A percentile compares a stretch with the other conserved stretches of the same genome.
These are phyloP conservation scores for Tragopan temminckii DNA, from an alignment of 2,797 vertebrate genomes.

Conservation along the genomic window DNA sequence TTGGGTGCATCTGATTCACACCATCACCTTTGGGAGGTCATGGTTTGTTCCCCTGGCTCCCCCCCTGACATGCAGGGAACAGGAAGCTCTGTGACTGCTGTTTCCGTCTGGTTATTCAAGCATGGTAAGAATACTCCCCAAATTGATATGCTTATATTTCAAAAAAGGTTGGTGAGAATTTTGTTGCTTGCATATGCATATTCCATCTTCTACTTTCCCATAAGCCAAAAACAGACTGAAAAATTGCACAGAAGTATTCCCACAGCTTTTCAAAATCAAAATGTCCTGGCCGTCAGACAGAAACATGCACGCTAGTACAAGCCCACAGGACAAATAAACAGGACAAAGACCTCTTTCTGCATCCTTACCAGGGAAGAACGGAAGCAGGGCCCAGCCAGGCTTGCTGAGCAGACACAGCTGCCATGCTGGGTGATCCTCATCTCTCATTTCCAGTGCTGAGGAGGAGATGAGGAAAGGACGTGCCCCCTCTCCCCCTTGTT, in stretches of 20 bases:
- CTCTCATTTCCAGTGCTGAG: background rate
- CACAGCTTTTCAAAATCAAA: constrained; percentile 15
- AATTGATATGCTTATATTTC: background rate
- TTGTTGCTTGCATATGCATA: background rate
- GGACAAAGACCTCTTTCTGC: background rate
- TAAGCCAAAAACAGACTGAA: background rate
- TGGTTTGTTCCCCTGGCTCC: background rate
- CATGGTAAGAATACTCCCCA: background rate
- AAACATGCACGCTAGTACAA: background rate
- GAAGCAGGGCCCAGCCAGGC: accelerated
- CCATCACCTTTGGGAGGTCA: accelerated
- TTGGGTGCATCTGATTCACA: constrained; percentile 39
- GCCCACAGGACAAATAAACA: background rate
- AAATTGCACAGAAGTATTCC: background rate
- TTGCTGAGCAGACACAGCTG: background rate
- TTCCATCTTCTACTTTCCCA: background rate
- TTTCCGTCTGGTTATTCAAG: background rate
- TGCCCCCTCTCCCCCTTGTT: background rate
- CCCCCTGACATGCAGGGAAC: background rate
- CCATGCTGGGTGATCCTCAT: background rate
- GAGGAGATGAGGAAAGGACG: background rate
- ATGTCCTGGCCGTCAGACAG: background rate
- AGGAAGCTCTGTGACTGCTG: background rate
- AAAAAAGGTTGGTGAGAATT: background rate
- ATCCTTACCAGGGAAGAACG: background rate